These are phyloP conservation scores for Euplexia lucipara DNA, from an alignment of 2,888 invertebrate genomes.

Conservation along the genomic window DNA sequence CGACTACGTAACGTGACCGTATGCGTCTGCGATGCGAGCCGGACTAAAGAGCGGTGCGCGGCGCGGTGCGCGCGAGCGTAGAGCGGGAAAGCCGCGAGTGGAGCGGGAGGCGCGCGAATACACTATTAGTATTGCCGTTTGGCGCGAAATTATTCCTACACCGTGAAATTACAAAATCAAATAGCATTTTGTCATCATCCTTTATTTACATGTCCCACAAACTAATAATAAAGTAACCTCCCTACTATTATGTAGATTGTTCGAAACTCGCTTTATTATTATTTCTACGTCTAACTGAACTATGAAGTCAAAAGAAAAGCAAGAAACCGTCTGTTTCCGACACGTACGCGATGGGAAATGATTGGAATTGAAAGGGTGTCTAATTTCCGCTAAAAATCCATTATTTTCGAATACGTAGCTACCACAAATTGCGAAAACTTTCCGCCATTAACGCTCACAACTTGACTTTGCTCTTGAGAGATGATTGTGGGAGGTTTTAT, in stretches of 20 bases:
- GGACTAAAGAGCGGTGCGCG: no score
- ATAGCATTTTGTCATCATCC: neutral
- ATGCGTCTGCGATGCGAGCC: no score
- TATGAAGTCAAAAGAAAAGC: constrained; percentile 36
- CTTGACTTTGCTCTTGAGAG: constrained; percentile 70
- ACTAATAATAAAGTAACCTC: neutral
- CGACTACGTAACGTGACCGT: no score
- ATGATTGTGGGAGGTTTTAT: constrained; percentile 73
- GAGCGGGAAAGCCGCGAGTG: no score
- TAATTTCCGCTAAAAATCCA: constrained; percentile 80
- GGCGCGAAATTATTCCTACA: no score
- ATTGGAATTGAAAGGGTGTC: constrained; percentile 69
- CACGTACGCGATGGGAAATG: constrained; percentile 58
- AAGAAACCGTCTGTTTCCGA: constrained; percentile 55
- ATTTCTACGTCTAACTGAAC: constrained; percentile 6
- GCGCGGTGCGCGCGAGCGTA: no score
- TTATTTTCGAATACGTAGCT: constrained; percentile 72
- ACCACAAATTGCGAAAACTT: constrained; percentile 81
- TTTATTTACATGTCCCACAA: neutral
- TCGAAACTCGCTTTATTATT: constrained; percentile 6
- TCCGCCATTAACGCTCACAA: constrained; percentile 72
- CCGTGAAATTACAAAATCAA: neutral
- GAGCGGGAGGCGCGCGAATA: no score
- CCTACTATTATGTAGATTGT: neutral
- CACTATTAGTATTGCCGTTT: no score